Base-by-base conservation (phyloP, 2,888 invertebrate species). In the Pristionchus mayeri region DNA sequence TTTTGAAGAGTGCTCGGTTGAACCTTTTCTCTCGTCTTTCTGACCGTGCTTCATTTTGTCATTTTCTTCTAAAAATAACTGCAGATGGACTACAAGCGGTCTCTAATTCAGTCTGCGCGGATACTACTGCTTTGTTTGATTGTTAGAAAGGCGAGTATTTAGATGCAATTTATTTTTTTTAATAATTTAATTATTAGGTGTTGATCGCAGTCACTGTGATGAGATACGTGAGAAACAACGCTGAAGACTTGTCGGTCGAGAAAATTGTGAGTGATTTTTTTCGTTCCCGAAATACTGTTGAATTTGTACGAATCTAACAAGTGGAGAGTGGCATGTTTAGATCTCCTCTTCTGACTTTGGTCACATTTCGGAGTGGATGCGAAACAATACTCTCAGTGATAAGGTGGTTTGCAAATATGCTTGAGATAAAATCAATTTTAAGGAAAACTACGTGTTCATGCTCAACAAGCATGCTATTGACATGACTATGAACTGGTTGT, bases 401-500 rank as follows among this genome's bases (percentile, higher is more conserved):
- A 54, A 44, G 71, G 71, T 71, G 18, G 27, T 13, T 30, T 1
- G 30, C 21, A 7, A 37, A 37, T 67, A 37, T 67, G 0, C 3
- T 21, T 21, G 13, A 27, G 27, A 13, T 60, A 6, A 60, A 60
- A 11, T 24, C 6, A 4, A 3, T 18, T 44, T 44, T 44, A 40
- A 71, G 63, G 81, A 82, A 44, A 71, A 71, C 52, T 84, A 71
- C 40, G 87, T 92, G 24, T 80, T 92, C 6, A 89, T 92, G 57
- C 87, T 91, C 21, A 92, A 92, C 81, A 85, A 87, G 57, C 90
- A 92, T 85, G 91, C 91, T 11, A 83, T 92, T 11, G 90, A 92
- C 71, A 92, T 92, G 92, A 92, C 92, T 0, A 85, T 88, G 37
- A 92, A 92, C 78, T 92, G 91, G 91, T 82, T 92, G 30, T 92